phyloP scores from a whole-genome alignment of 30 jellyfish, hydroid and myxozoan genomes.

The Aurelia sp. region DNA sequence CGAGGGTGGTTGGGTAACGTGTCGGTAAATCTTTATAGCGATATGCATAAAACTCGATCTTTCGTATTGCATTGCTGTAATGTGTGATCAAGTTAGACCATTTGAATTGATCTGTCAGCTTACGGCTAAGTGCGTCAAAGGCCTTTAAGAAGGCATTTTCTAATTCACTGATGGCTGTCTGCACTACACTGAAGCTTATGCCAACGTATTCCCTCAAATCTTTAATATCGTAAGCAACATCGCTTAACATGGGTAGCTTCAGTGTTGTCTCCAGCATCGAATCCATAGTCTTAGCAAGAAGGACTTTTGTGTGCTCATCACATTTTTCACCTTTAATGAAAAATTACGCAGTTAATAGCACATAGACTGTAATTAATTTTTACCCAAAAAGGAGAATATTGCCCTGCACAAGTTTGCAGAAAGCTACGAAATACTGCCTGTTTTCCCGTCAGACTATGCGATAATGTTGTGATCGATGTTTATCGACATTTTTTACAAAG shows the following conservation, averaged over 20 bases:
- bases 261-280: constrained; percentile 32
- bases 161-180: constrained; percentile 37
- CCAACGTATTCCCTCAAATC: constrained; percentile 52
- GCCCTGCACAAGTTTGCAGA: no score
- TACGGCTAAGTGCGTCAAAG: not conserved
- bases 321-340: constrained; percentile 36
- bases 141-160: constrained; percentile 8
- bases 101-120: constrained; percentile 11
- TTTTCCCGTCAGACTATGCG: no score
- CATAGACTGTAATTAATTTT: no score
- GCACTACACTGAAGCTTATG: constrained; percentile 20
- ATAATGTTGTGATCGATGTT: no score
- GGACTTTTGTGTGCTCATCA: constrained; percentile 14
- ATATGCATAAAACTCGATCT: constrained; percentile 24
- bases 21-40: constrained; percentile 14
- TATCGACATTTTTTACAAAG: no score
- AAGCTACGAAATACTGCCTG: no score
- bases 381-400: no score
- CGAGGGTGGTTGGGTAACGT: constrained; percentile 1
- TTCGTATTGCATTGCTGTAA: constrained; percentile 24
- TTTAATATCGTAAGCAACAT: constrained; percentile 32
- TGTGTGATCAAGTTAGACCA: constrained; percentile 39
- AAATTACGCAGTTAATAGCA: no score
- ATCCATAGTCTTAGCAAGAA: constrained; percentile 55
- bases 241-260: constrained; percentile 51